Base-by-base conservation (phyloP, 2,888 invertebrate genomes). In the Microplitis deprimator region DNA sequence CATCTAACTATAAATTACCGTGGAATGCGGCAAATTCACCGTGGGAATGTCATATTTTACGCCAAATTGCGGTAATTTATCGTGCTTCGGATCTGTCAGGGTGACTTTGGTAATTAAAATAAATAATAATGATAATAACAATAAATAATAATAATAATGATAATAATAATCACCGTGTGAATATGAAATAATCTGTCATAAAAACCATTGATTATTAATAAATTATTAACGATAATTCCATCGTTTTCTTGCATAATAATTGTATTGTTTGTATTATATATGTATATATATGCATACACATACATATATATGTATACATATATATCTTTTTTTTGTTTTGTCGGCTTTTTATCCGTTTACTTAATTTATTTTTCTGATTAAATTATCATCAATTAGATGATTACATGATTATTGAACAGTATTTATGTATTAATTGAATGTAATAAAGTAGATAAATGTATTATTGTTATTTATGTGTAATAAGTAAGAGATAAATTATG, bases 131-230 rank as follows among this genome's bases (percentile, higher is more conserved):
- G 29, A 29, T 65, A 17, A 62, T 62, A 17, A 62, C n/a, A 62
- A 62, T 62, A 17, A 62, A 62, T 62, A 17, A 16, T 16, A n/a
- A 62, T 17, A 16, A 62, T 17, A 17, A 17, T 5, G 6, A 62
- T 62, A 17, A 62, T 62, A 62, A 62, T 16, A 65, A 65, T 10
- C 13, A 13, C 65, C 29, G 13, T 29, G 65, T 65, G 65, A 65
- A 65, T 65, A 29, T 65, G 29, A 13, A 65, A 20, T 65, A 65
- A 20, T 65, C 65, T 65, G 65, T 29, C 65, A 65, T 65, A 65
- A 65, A 29, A 8, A 65, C 20, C 29, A 29, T 20, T 38, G 16
- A 29, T 29, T 65, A 65, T 29, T 65, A 20, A 29, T 65, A 13
- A 29, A 29, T 65, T 29, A 29, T 8, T 29, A 29, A 13, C 13